phyloP scores from a whole-genome alignment of 2,888 invertebrate species.

The Oligia latruncula region DNA sequence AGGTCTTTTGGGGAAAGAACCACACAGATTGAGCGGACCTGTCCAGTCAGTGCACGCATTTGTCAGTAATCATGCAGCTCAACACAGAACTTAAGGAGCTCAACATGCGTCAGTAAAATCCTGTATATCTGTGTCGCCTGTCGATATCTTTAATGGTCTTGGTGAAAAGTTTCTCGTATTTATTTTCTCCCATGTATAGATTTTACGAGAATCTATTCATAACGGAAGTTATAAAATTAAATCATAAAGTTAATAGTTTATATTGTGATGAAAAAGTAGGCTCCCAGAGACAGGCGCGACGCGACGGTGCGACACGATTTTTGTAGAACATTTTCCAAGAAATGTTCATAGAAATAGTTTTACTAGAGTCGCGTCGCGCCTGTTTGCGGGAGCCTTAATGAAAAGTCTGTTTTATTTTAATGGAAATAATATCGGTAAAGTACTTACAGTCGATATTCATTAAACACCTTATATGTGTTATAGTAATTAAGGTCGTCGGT shows the following conservation, averaged over 20 bases:
- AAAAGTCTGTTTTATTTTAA: background rate
- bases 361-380: background rate
- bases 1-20: too few relatives aligned
- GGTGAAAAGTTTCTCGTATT: slow-evolving; percentile 4
- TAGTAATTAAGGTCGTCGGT: background rate
- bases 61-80: too few relatives aligned
- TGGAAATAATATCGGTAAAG: background rate
- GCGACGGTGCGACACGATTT: background rate
- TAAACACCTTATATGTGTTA: background rate
- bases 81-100: too few relatives aligned
- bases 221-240: background rate
- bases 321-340: background rate
- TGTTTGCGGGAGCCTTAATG: background rate
- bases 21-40: too few relatives aligned
- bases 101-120: background rate
- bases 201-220: background rate
- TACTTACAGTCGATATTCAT: too few relatives aligned
- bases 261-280: slow-evolving; percentile 10
- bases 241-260: background rate
- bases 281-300: background rate
- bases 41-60: too few relatives aligned
- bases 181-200: background rate
- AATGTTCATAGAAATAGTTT: background rate
- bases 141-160: background rate
- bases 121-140: background rate